These are phyloP conservation scores for Linyphia triangularis DNA, from an alignment of 2,888 invertebrate species.

Conservation along the genomic window DNA sequence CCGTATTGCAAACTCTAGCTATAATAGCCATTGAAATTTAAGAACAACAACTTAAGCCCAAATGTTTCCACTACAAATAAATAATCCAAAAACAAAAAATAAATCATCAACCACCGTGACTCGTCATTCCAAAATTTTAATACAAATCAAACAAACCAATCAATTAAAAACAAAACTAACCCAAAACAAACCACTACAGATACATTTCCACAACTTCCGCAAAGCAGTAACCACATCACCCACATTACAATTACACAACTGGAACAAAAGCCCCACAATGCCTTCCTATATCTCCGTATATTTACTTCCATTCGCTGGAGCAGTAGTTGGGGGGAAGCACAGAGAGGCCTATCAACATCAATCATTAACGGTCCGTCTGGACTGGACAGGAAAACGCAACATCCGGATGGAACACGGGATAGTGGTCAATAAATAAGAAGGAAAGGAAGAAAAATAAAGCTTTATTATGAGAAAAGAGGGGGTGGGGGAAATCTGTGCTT, in stretches of 20 bases:
- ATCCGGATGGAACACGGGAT: slow-evolving; percentile 33
- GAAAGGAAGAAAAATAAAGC: slow-evolving; percentile 19
- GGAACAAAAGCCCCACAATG: slow-evolving; percentile 30
- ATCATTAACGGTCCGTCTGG: slow-evolving; percentile 68
- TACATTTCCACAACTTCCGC: not conserved
- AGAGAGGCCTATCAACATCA: slow-evolving; percentile 67
- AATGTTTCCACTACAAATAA: too few relatives aligned
- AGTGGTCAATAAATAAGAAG: slow-evolving; percentile 69
- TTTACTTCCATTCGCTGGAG: slow-evolving; percentile 52
- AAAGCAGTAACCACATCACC: not conserved
- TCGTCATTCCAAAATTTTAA: not conserved
- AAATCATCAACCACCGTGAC: too few relatives aligned
- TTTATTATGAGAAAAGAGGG: slow-evolving; percentile 38
- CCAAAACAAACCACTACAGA: not conserved
- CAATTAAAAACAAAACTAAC: not conserved
- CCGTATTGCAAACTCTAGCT: too few relatives aligned
- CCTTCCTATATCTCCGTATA: slow-evolving; percentile 32
- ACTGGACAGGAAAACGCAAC: slow-evolving; percentile 38
- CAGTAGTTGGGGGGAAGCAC: not conserved
- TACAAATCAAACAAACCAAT: not conserved
- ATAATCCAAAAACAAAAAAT: too few relatives aligned
- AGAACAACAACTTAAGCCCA: too few relatives aligned
- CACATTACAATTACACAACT: slow-evolving; percentile 53
- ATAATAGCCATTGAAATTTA: too few relatives aligned
- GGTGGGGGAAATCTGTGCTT: not conserved